These are phyloP conservation scores for Apocrypta bakeri DNA, from an alignment of 1,140 invertebrate species.

Conservation along the genomic window DNA sequence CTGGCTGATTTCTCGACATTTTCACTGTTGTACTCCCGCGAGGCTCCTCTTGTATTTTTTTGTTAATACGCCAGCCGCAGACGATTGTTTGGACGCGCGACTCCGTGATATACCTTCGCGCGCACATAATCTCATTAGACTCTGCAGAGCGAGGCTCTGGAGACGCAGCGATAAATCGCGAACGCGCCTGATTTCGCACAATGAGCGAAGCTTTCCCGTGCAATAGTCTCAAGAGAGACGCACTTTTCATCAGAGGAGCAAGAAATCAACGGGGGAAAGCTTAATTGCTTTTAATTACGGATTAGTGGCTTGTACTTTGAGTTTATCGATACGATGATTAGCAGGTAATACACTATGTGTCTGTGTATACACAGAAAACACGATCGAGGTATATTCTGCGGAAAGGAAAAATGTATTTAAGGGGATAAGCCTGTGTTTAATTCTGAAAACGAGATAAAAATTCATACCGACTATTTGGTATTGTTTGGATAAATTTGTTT, in stretches of 20 bases:
- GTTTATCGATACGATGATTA: too few relatives aligned
- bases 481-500: too few relatives aligned
- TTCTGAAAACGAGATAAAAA: too few relatives aligned
- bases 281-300: background rate
- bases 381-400: too few relatives aligned
- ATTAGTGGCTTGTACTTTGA: background rate
- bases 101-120: background rate
- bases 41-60: background rate
- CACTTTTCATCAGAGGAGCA: background rate
- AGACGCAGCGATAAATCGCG: background rate
- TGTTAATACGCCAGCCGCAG: background rate
- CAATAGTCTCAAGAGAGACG: background rate
- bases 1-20: background rate
- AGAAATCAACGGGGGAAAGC: background rate
- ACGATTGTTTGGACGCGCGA: constrained; percentile 36
- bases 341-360: too few relatives aligned
- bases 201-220: background rate
- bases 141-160: background rate
- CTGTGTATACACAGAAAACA: too few relatives aligned
- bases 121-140: constrained; percentile 41
- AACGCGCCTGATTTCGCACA: background rate
- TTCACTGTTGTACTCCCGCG: background rate
- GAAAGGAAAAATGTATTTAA: too few relatives aligned
- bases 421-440: too few relatives aligned
- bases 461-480: too few relatives aligned